Evolutionary conservation across 1,140 invertebrate species (phyloP), one percentile per base, ranked within the genome.

Genomic region (Lethrus apterus): DNA sequence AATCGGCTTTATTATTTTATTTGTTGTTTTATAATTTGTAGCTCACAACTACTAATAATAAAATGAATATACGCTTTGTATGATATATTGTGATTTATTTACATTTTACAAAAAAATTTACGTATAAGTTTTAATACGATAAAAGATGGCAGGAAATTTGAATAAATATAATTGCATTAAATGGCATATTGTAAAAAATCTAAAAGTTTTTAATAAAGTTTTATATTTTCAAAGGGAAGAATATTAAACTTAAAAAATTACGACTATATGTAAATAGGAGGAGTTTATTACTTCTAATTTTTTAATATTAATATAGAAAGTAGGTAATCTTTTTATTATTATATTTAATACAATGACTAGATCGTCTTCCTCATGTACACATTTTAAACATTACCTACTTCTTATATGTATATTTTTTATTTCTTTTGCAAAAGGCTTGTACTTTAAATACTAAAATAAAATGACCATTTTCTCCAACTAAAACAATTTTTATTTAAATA

Each of bases 401-500:
- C 23, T 26, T 7, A 26, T 26, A n/a, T 26, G 4, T 31, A 19
- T 32, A 4, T 31, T 11, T 18, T 44, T 29, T 44, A 32, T 44
- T 44, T 31, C 11, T 13, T 44, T 44, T 20, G 13, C 24, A 23
- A 14, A 26, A 26, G 24, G 24, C 7, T 7, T n/a, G 5, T 4
- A 33, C 9, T 5, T 5, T 9, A 14, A 33, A 33, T 33, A n/a
- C 5, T 33, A 8, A 8, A 13, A 14, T 9, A 33, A 33, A 33
- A 33, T 5, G 31, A 5, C 9, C 9, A 13, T n/a, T 5, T 8
- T n/a, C n/a, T n/a, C n/a, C n/a, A 42, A 44, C 30, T 32, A 34
- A 58, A 58, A 58, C 57, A 52, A 56, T 52, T 53, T 55, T 54
- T 56, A 58, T 56, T 58, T 58, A 50, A 57, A 50, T 33, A 46